Evolutionary conservation across 2,888 invertebrate genomes (phyloP).

Genomic region (Drymonia ruficornis): DNA sequence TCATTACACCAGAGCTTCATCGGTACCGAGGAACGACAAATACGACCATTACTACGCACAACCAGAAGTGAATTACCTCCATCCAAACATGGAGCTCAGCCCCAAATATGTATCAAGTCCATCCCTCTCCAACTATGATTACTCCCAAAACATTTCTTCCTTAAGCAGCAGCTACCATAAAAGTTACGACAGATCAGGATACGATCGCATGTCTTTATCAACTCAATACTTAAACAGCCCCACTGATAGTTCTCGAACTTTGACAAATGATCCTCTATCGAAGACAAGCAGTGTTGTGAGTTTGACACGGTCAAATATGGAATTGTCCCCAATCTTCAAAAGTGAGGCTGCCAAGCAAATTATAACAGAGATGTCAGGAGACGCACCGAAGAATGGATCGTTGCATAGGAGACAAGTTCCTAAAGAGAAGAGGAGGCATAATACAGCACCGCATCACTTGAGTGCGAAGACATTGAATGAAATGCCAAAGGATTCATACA

Average conservation of each 20-base stretch:
- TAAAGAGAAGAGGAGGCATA: constrained; percentile 92
- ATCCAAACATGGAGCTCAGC: constrained; percentile 73
- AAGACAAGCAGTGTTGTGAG: constrained; percentile 79
- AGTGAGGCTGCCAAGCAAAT: constrained; percentile 95
- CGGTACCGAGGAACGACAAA: constrained; percentile 79
- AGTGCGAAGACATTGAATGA: constrained; percentile 86
- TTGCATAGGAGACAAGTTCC: constrained; percentile 89
- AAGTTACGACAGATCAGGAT: constrained; percentile 67
- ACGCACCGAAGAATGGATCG: constrained; percentile 83
- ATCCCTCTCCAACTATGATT: constrained; percentile 77
- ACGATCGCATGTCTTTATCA: constrained; percentile 71
- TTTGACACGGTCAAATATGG: constrained; percentile 74
- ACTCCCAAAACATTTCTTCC: constrained; percentile 72
- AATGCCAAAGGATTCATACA: constrained; percentile 75
- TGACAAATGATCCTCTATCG: constrained; percentile 77
- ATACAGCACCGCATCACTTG: constrained; percentile 93
- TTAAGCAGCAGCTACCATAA: constrained; percentile 74
- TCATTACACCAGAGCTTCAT: constrained; percentile 78
- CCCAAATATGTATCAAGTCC: constrained; percentile 80
- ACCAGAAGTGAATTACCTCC: constrained; percentile 61
- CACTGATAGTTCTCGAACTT: constrained; percentile 73
- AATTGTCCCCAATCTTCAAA: constrained; percentile 92
- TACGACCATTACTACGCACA: constrained; percentile 69
- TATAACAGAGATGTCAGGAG: constrained; percentile 90
- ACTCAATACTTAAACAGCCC: constrained; percentile 78